These are phyloP conservation scores for Eupithecia subfuscata DNA, from an alignment of 2,888 invertebrate species.

Conservation along the genomic window DNA sequence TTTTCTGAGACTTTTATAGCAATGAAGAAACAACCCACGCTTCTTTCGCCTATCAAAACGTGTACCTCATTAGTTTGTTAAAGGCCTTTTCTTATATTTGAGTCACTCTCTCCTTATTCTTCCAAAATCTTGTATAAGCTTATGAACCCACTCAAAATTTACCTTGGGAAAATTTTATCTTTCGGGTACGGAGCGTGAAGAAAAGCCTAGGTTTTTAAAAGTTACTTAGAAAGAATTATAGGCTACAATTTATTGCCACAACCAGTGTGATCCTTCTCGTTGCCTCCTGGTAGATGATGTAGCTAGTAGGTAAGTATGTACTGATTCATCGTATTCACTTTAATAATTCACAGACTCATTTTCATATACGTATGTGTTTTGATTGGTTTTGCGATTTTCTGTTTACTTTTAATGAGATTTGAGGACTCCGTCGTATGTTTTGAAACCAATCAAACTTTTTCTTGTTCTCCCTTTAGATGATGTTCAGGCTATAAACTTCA, in stretches of 20 bases:
- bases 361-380: constrained; percentile 55
- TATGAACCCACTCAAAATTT: background rate
- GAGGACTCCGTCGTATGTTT: constrained; percentile 69
- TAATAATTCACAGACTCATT: constrained; percentile 19
- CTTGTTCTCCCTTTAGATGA: constrained; percentile 42
- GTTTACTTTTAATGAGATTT: constrained; percentile 82
- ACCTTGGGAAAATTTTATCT: background rate
- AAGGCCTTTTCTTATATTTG: background rate
- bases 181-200: background rate
- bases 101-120: background rate
- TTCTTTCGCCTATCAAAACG: background rate
- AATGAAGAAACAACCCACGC: background rate
- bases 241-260: too few relatives aligned
- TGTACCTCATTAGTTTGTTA: background rate
- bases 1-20: background rate
- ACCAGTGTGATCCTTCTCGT: background rate
- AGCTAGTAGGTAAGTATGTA: background rate
- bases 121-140: background rate
- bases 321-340: background rate
- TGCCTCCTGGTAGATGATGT: background rate
- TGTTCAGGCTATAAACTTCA: background rate
- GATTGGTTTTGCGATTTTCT: constrained; percentile 75
- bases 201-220: background rate
- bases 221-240: background rate
- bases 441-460: constrained; percentile 82